A percentile compares a stretch with the other conserved stretches of the same genome.
phyloP scores from a whole-genome alignment of 2,113 vertebrate genomes.

The Ciconia boyciana region DNA sequence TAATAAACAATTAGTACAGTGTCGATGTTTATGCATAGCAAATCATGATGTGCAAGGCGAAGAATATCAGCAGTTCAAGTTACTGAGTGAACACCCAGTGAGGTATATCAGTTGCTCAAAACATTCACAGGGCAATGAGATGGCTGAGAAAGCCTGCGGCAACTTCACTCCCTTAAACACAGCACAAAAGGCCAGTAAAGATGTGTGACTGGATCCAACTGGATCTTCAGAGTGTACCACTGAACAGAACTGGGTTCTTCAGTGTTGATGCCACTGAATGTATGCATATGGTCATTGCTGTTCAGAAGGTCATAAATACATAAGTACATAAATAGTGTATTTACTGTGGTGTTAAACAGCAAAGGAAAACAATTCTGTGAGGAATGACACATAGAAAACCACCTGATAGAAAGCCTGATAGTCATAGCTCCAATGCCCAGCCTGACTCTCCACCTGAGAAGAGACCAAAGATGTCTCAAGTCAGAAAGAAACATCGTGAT shows the following conservation, averaged over 20 bases:
- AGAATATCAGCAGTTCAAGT: constrained; percentile 45
- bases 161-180: background rate
- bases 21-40: constrained; percentile 8
- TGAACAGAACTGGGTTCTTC: background rate
- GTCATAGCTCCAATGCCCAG: background rate
- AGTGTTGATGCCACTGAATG: background rate
- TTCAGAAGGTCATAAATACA: background rate
- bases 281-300: background rate
- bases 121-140: background rate
- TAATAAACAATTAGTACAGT: constrained; percentile 56
- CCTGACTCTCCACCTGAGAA: background rate
- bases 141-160: background rate
- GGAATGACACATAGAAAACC: background rate
- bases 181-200: background rate
- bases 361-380: background rate
- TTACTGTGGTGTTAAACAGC: background rate
- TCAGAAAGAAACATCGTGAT: rapidly evolving
- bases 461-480: background rate
- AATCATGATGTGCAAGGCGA: background rate
- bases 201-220: background rate
- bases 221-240: background rate
- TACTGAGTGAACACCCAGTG: constrained; percentile 21
- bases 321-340: background rate
- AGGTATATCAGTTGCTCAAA: constrained; percentile 29
- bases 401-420: background rate